phyloP scores from a whole-genome alignment of 1,140 invertebrate species.

The Choristoneura fumiferana region DNA sequence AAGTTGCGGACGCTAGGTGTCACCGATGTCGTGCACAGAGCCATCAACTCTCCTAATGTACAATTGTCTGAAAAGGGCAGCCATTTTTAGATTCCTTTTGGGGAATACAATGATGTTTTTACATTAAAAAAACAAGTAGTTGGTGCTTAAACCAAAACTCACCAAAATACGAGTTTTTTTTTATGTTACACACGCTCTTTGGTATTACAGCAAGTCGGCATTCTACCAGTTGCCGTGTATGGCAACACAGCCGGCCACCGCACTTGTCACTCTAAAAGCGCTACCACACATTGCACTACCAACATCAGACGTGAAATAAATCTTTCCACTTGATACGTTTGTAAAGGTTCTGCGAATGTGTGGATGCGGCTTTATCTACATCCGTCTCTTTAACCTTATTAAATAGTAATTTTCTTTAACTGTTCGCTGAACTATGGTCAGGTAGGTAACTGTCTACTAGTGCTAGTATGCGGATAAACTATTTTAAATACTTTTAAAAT shows the following conservation, averaged over 20 bases:
- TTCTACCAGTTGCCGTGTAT: constrained; percentile 57
- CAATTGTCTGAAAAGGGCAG: too few relatives aligned
- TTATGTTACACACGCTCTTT: not conserved
- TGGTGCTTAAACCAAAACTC: too few relatives aligned
- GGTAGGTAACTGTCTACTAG: constrained; percentile 17
- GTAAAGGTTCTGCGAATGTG: not conserved
- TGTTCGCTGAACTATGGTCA: not conserved
- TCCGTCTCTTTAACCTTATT: constrained; percentile 55
- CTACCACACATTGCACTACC: not conserved
- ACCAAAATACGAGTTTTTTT: not conserved
- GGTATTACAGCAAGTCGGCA: constrained; percentile 38
- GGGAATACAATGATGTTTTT: too few relatives aligned
- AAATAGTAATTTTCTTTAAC: constrained; percentile 39
- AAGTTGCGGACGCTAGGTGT: too few relatives aligned
- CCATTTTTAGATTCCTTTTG: too few relatives aligned
- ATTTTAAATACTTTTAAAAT: too few relatives aligned
- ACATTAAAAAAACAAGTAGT: too few relatives aligned
- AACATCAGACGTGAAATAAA: too few relatives aligned
- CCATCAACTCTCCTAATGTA: too few relatives aligned
- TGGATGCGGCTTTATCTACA: constrained; percentile 29
- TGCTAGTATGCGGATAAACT: too few relatives aligned
- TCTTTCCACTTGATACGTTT: too few relatives aligned
- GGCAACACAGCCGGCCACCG: constrained; percentile 27
- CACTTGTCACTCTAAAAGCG: constrained; percentile 32
- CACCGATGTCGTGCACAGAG: too few relatives aligned